Evolutionary conservation across 2,888 invertebrate species (phyloP).

Genomic region (Tribolium freemani): DNA sequence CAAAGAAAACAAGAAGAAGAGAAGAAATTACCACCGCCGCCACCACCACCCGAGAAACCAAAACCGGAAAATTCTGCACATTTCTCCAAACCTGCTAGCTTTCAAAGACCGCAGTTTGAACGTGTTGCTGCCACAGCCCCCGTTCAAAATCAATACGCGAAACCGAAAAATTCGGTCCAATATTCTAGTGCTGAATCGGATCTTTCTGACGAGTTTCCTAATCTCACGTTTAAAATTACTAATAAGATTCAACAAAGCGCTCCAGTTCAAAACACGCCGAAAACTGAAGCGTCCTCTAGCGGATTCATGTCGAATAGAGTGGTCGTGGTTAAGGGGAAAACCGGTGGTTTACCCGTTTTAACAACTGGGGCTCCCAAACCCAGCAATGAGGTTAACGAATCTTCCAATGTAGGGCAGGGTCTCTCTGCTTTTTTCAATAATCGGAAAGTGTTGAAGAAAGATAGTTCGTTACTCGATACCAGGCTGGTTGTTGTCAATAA

Average conservation of each 20-base stretch:
- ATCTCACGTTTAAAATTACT: slow-evolving; percentile 27
- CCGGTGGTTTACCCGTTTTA: not conserved
- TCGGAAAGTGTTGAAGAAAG: slow-evolving; percentile 58
- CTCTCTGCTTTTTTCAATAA: slow-evolving; percentile 52
- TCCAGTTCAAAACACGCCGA: not conserved
- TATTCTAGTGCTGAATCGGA: not conserved
- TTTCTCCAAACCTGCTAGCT: not conserved
- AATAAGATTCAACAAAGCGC: slow-evolving; percentile 3
- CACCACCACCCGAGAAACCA: not conserved
- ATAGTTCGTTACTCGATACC: slow-evolving; percentile 60
- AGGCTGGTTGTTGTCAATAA: slow-evolving; percentile 69
- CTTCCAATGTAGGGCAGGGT: not conserved
- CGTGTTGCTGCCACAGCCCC: not conserved
- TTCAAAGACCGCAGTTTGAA: not conserved
- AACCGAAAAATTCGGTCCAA: not conserved
- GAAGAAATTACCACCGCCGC: not conserved
- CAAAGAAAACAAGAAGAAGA: not conserved
- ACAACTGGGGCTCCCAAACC: not conserved
- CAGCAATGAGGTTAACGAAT: not conserved
- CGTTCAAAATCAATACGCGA: not conserved
- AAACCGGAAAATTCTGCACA: too few relatives aligned
- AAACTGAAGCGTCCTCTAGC: slow-evolving; percentile 8
- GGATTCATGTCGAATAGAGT: slow-evolving; percentile 35
- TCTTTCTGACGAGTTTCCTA: not conserved
- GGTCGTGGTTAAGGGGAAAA: not conserved